Base-by-base conservation (phyloP, 2,888 invertebrate species). In the Oscheius onirici region DNA sequence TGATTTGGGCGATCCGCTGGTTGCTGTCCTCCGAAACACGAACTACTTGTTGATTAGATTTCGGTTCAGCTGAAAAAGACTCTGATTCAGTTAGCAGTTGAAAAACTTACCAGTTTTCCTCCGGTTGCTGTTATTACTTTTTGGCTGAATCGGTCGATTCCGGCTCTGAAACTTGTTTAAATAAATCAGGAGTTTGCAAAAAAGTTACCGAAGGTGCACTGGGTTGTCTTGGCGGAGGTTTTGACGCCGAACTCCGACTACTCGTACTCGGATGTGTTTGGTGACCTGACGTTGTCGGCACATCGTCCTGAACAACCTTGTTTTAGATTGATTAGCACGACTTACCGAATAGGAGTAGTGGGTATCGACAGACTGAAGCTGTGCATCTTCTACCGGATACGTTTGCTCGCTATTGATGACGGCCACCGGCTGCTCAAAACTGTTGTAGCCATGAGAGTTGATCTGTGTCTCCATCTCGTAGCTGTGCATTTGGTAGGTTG, bases 371-470 rank as follows among this genome's bases (percentile, higher is more conserved):
- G 17, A 11, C 11, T 3, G 20, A 13, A 58, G 17, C 1, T 52
- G 66, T 8, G 44, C 15, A 22, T 52, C 52, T 2, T 66, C 66
- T 34, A 52, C 40, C 20, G 51, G 51, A 10, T 49, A 26, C 8
- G 57, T 51, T 15, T 58, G 58, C 46, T 69, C 69, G 17, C 60
- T 46, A 34, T 70, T 70, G 41, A 70, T 55, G 13, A 70, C 70
- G n/a, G 58, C 69, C 15, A 63, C 63, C 8, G 70, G 70, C 28
- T 70, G 70, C 44, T 70, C 70, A 17, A 70, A 70, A 11, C 61
- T 63, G 54, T 70, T 70, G 43, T 70, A 70, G 5, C 49, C 52
- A n/a, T 24, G 54, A 11, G 63, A 20, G 26, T 63, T 63, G 63
- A 60, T 58, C 58, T 58, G 34, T 60, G 17, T 63, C 49, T n/a